Conservation (phyloP, 2,113 vertebrate genomes). For the Thermophis baileyi region DNA sequence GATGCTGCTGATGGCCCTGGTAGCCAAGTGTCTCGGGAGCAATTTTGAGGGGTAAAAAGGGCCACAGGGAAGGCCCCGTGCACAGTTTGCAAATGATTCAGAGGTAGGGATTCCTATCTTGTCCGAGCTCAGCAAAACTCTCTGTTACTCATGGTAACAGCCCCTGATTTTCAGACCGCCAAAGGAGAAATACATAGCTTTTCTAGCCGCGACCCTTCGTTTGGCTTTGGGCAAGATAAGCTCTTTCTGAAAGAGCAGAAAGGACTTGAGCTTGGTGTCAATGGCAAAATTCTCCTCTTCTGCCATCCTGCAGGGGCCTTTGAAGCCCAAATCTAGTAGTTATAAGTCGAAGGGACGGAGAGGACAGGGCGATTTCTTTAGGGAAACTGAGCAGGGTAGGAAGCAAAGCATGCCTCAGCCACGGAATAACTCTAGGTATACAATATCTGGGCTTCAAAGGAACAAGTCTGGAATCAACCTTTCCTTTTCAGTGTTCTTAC, state of each 20-base stretch:
- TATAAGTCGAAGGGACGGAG: too few species aligned
- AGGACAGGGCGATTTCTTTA: neutral
- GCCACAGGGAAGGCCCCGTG: neutral
- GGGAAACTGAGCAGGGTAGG: neutral
- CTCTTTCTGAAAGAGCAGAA: neutral
- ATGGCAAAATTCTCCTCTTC: neutral
- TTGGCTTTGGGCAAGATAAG: neutral
- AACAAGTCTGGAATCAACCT: neutral
- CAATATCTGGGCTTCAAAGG: neutral
- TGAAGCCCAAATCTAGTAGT: neutral
- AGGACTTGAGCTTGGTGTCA: neutral
- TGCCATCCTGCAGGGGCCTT: neutral
- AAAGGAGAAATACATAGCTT: neutral
- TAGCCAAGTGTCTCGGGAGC: fast-evolving
- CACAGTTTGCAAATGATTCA: neutral
- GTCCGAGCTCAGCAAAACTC: neutral
- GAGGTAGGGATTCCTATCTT: neutral
- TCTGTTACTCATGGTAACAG: neutral
- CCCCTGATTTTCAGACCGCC: neutral
- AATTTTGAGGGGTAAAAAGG: neutral
- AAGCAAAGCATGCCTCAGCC: too few species aligned
- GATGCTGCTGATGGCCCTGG: neutral
- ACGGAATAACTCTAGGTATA: neutral
- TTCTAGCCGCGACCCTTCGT: neutral
- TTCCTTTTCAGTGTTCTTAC: neutral